Evolutionary conservation across 2,797 vertebrate species (phyloP).

Genomic region (Hemibagrus guttatus): DNA sequence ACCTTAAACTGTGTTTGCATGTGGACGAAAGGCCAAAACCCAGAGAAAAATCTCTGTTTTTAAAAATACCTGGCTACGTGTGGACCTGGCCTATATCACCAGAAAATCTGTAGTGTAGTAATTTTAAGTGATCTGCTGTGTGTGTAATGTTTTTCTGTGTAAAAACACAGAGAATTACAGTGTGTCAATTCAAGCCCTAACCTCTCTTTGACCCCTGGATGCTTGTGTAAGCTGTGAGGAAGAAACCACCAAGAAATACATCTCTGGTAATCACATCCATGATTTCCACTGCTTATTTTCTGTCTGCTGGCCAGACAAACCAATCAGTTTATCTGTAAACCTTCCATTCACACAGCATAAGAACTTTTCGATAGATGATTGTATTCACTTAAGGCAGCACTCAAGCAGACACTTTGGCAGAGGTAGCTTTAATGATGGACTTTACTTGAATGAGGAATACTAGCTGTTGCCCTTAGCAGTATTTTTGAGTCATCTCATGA

Average conservation of each 20-base stretch:
- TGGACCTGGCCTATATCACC: no score
- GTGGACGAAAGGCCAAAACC: no score
- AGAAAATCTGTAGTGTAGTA: no score
- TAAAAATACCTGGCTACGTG: no score
- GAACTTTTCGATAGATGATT: conserved; percentile 2
- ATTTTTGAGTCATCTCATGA: conserved; percentile 1
- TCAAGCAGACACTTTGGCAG: conserved; percentile 17
- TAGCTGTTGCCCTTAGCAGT: background rate
- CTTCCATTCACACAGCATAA: background rate
- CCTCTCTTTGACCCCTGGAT: background rate
- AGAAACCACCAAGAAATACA: background rate
- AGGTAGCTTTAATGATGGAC: conserved; percentile 16
- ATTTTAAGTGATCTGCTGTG: background rate
- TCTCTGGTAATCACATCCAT: background rate
- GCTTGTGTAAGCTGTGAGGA: background rate
- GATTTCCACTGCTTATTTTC: conserved; percentile 3
- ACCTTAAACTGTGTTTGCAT: no score
- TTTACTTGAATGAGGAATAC: conserved; percentile 2
- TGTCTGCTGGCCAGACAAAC: background rate
- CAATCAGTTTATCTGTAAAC: conserved; percentile 9
- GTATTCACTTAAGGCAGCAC: conserved; percentile 12
- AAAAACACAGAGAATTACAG: background rate
- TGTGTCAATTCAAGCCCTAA: background rate
- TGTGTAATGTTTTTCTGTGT: background rate
- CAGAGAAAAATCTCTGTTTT: no score